A percentile compares a stretch with the other conserved stretches of the same genome.
Evolutionary conservation across 1,140 invertebrate genomes (phyloP).

Genomic region (Cydia amplana): DNA sequence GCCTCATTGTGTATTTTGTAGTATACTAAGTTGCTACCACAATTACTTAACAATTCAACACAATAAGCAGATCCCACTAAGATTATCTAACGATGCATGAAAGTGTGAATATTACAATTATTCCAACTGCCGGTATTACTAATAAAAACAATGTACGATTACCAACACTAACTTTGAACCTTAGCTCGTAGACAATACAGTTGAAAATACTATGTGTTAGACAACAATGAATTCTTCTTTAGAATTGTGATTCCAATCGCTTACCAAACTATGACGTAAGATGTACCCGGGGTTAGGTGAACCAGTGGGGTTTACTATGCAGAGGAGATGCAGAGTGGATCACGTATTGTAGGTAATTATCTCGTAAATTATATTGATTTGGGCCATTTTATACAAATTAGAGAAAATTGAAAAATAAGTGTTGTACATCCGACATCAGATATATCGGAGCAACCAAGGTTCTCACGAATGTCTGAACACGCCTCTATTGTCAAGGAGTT

Average conservation of each 20-base stretch:
- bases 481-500: no score
- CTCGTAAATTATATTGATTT: no score
- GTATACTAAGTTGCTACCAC: not conserved
- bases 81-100: conserved; percentile 17
- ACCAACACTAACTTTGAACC: not conserved
- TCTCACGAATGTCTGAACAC: no score
- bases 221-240: not conserved
- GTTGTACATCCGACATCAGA: no score
- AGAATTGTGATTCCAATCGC: not conserved
- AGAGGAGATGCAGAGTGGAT: no score
- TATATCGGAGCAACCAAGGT: no score
- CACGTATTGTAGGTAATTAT: no score
- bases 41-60: not conserved
- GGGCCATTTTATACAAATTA: no score
- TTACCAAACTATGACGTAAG: not conserved
- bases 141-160: not conserved
- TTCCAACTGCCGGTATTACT: not conserved
- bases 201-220: not conserved
- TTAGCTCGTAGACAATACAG: not conserved
- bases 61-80: not conserved
- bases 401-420: no score
- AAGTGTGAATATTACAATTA: conserved; percentile 17
- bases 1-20: no score
- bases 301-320: no score
- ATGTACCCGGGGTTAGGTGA: not conserved